These are phyloP conservation scores for Drosophila falleni DNA, from an alignment of 2,888 invertebrate genomes.

Conservation along the genomic window DNA sequence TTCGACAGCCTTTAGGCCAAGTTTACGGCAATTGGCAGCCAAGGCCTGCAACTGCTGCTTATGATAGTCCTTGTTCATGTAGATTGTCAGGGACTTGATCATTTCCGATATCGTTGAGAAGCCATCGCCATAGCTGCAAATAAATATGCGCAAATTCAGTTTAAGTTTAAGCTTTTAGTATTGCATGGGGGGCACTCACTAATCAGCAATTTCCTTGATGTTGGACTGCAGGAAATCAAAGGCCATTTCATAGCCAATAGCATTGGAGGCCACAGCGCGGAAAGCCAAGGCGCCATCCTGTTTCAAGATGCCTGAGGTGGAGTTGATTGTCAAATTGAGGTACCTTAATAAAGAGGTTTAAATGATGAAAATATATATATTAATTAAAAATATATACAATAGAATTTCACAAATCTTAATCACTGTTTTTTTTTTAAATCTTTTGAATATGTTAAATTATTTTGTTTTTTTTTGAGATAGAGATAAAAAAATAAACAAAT, in stretches of 20 bases:
- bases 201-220: constrained; percentile 85
- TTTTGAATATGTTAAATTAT: no score
- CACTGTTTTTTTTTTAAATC: no score
- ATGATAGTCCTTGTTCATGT: constrained; percentile 86
- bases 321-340: constrained; percentile 86
- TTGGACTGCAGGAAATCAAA: constrained; percentile 87
- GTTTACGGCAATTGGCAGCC: constrained; percentile 78
- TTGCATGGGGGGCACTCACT: constrained; percentile 74
- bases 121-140: constrained; percentile 86
- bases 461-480: no score
- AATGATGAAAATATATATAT: no score
- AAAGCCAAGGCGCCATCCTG: constrained; percentile 88
- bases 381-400: no score
- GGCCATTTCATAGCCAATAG: constrained; percentile 87
- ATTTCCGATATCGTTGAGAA: constrained; percentile 87
- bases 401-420: no score
- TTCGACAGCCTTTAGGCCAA: constrained; percentile 83
- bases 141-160: background rate
- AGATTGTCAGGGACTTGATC: constrained; percentile 86
- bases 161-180: background rate
- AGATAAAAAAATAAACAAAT: no score
- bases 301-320: constrained; percentile 87
- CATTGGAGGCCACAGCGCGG: constrained; percentile 87
- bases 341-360: constrained; percentile 82
- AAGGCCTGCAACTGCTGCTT: constrained; percentile 83